Base-by-base conservation (phyloP, 2,797 vertebrate species). In the Cuniculus paca region DNA sequence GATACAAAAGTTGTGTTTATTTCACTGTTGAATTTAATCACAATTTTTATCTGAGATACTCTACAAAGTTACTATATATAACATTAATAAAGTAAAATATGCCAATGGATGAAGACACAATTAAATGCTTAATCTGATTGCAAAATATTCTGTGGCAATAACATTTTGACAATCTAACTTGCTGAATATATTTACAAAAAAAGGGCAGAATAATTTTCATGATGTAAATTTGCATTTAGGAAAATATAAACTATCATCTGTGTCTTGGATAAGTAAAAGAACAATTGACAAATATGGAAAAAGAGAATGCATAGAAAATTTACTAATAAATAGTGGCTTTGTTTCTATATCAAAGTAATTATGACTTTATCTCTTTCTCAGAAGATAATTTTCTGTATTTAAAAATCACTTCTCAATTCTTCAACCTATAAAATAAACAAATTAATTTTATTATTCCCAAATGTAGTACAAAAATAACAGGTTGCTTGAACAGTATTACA, bases 321-420 rank as follows among this genome's bases (percentile, higher is more conserved):
- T 75, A 50, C 22, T 94, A 17, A 63, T 54, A 70, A 52, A 7
- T 65, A 56, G 70, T 74, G 12, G 5, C 3, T 84, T 54, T 77
- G 36, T 36, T 92, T 81, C 19, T 78, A 52, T 34, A 74, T 34
- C 6, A 84, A 91, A 26, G 3, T 8, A 78, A 4, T 36, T n/a
- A 52, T 75, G 42, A 7, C 39, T 80, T 80, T 84, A 95, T 77
- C 16, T 85, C 28, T 96, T 85, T 65, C 26, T 58, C 65, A 72
- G 84, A 82, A 94, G 65, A 11, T 4, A 79, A 52, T 84, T 88
- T 72, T 77, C 42, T 79, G 94, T 92, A 60, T 26, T 77, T 63
- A 97, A 93, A 95, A 93, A 93, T 90, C 58, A 17, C 17, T 88
- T 74, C 68, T 85, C 58, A 95, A 87, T 89, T 3, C 80, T 16